These are phyloP conservation scores for Eretmochelys imbricata DNA, from an alignment of 2,113 vertebrate species.

Conservation along the genomic window DNA sequence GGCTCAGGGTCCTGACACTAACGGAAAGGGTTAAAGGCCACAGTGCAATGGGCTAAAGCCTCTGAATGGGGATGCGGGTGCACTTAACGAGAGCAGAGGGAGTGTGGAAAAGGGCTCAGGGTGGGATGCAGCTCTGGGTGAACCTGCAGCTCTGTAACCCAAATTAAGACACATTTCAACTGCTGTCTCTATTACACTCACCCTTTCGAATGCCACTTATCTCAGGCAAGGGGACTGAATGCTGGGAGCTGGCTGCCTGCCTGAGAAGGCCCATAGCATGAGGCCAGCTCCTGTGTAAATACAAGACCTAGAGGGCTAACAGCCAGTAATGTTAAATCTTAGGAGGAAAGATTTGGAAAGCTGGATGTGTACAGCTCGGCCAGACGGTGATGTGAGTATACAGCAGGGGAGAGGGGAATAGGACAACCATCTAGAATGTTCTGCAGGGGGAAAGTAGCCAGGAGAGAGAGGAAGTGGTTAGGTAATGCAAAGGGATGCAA, in stretches of 20 bases:
- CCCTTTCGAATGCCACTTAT: conserved; percentile 49
- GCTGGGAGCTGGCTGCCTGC: conserved; percentile 55
- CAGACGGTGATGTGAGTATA: not conserved
- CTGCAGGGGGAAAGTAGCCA: not conserved
- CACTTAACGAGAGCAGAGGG: not conserved
- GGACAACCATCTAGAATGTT: not conserved
- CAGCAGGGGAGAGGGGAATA: not conserved
- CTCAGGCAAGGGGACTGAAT: not conserved
- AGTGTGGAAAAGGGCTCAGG: not conserved
- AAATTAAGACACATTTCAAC: conserved; percentile 47
- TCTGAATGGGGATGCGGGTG: not conserved
- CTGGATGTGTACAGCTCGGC: not conserved
- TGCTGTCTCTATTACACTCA: conserved; percentile 25
- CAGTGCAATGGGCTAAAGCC: not conserved
- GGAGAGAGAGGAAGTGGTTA: conserved; percentile 20
- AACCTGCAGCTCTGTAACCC: conserved; percentile 30
- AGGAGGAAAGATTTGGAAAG: not conserved
- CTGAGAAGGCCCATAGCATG: conserved; percentile 28
- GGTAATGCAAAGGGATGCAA: not conserved
- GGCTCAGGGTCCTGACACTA: not conserved
- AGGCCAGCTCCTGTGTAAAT: conserved; percentile 22
- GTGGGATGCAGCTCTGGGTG: not conserved
- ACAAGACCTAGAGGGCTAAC: conserved; percentile 38
- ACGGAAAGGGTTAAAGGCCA: not conserved
- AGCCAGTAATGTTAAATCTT: conserved; percentile 33